Evolutionary conservation across 2,797 vertebrate species (phyloP).

Genomic region (Taeniopygia guttata): DNA sequence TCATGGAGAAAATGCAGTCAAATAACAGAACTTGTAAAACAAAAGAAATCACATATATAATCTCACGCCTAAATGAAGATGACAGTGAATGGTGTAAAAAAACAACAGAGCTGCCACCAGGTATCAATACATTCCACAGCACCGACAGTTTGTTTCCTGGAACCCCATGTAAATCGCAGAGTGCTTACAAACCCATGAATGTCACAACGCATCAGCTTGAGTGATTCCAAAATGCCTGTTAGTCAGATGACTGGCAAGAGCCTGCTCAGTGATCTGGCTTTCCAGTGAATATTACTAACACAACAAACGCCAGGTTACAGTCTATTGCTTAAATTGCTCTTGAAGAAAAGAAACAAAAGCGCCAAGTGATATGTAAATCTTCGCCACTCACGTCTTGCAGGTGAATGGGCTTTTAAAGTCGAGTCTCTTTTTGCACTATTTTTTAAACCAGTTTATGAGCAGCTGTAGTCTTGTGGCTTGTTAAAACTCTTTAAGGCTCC

Average conservation of each 20-base stretch:
- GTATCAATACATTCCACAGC: slow-evolving; percentile 63
- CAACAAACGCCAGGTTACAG: slow-evolving; percentile 49
- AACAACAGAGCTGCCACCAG: slow-evolving; percentile 25
- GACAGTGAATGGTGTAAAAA: slow-evolving; percentile 52
- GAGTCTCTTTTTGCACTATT: slow-evolving; percentile 58
- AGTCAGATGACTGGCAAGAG: slow-evolving; percentile 25
- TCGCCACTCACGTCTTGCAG: background rate
- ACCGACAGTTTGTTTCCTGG: slow-evolving; percentile 61
- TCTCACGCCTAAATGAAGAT: slow-evolving; percentile 7
- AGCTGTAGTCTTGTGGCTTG: slow-evolving; percentile 67
- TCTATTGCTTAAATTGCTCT: slow-evolving; percentile 68
- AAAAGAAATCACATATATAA: slow-evolving; percentile 48
- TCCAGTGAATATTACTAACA: slow-evolving; percentile 70
- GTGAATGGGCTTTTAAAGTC: slow-evolving; percentile 41
- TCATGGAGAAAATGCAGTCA: background rate
- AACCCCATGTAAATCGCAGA: slow-evolving; percentile 21
- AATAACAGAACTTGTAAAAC: slow-evolving; percentile 28
- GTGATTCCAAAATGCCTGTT: slow-evolving; percentile 27
- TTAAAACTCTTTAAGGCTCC: slow-evolving; percentile 73
- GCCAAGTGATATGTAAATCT: slow-evolving; percentile 59
- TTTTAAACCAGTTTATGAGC: slow-evolving; percentile 46
- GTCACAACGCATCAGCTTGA: slow-evolving; percentile 46
- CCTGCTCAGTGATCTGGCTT: slow-evolving; percentile 32
- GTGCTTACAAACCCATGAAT: slow-evolving; percentile 28
- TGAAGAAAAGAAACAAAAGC: slow-evolving; percentile 26